Evolutionary conservation across 2,797 vertebrate genomes (phyloP).

Genomic region (Pseudotriccus pelzelni): DNA sequence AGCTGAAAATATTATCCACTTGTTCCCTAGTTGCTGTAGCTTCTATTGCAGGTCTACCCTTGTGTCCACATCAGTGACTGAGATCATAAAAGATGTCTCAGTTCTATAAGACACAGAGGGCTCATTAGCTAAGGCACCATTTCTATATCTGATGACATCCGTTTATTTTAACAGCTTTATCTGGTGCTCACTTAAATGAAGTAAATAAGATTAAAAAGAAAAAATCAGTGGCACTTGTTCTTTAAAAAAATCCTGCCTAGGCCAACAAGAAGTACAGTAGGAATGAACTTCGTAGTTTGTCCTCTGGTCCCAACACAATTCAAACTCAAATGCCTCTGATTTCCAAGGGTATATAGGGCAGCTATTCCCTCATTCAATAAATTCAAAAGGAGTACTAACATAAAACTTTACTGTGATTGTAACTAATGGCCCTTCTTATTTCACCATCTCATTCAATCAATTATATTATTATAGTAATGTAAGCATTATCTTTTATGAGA

Average conservation of each 20-base stretch:
- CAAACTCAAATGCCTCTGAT: neutral
- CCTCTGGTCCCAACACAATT: neutral
- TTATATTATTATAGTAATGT: conserved; percentile 22
- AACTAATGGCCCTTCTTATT: conserved; percentile 36
- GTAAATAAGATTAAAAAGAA: neutral
- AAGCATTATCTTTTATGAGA: conserved; percentile 19
- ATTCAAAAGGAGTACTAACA: neutral
- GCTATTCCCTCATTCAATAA: neutral
- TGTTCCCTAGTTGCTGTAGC: neutral
- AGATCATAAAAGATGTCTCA: neutral
- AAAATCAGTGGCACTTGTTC: neutral
- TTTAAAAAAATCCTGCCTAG: neutral
- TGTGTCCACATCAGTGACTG: neutral
- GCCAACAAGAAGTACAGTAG: neutral
- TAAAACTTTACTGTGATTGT: conserved; percentile 3
- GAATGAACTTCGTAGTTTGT: neutral
- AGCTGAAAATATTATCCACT: neutral
- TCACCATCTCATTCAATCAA: conserved; percentile 19
- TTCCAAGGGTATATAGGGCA: neutral
- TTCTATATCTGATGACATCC: neutral
- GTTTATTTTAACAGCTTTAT: neutral
- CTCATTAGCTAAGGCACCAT: neutral
- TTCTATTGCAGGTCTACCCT: neutral
- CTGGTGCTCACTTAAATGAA: neutral
- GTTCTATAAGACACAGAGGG: neutral